These are phyloP conservation scores for Gonioctena quinquepunctata DNA, from an alignment of 1,140 invertebrate species.

Conservation along the genomic window DNA sequence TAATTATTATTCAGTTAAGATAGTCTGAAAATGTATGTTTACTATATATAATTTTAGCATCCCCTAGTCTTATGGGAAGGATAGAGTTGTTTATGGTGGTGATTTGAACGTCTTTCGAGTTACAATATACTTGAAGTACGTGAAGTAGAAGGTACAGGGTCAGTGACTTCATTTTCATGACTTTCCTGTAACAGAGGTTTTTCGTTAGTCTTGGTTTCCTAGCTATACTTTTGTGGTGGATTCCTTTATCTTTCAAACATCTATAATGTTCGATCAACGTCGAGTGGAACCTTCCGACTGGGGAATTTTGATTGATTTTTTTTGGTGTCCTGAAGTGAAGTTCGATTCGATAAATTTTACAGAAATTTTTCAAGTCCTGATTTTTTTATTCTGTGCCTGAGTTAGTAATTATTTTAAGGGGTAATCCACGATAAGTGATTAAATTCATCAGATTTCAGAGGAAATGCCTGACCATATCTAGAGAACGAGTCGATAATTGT, in stretches of 20 bases:
- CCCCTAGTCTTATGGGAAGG: constrained; percentile 1
- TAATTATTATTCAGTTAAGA: neutral
- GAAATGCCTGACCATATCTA: constrained; percentile 42
- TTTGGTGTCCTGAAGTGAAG: constrained; percentile 12
- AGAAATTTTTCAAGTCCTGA: neutral
- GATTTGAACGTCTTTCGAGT: neutral
- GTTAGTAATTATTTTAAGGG: constrained; percentile 29
- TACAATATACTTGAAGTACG: neutral
- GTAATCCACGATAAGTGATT: constrained; percentile 27
- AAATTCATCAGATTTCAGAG: constrained; percentile 27
- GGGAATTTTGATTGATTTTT: constrained; percentile 32
- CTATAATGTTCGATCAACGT: constrained; percentile 39
- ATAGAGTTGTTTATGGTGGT: neutral
- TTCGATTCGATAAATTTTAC: neutral
- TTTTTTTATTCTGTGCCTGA: constrained; percentile 32
- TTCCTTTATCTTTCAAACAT: constrained; percentile 20
- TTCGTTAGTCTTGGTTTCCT: constrained; percentile 3
- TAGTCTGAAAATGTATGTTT: constrained; percentile 1
- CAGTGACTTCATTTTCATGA: neutral
- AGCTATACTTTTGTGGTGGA: neutral
- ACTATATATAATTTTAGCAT: too few species aligned
- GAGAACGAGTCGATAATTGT: constrained; percentile 49
- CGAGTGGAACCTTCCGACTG: constrained; percentile 34
- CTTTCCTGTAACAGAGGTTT: neutral
- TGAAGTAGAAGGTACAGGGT: constrained; percentile 5